Evolutionary conservation across 2,113 vertebrate species (phyloP).

Genomic region (Esox niger): DNA sequence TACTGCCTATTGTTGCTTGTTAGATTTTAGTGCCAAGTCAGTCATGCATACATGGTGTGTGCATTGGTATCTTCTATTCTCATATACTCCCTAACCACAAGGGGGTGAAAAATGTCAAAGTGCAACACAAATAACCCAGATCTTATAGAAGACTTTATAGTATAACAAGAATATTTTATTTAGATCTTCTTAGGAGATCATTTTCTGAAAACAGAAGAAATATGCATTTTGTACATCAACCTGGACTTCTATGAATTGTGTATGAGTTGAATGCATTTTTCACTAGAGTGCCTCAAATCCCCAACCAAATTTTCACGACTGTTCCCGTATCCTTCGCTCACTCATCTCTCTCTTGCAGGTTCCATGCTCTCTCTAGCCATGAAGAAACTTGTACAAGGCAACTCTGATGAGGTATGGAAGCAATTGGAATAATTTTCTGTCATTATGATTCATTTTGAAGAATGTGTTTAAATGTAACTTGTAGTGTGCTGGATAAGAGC

Average conservation of each 20-base stretch:
- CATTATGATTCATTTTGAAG: background rate
- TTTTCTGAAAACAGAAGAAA: background rate
- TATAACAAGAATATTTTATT: constrained; percentile 9
- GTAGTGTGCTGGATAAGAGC: too few relatives aligned
- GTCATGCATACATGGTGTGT: constrained; percentile 23
- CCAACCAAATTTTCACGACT: background rate
- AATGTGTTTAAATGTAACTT: background rate
- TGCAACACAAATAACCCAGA: constrained; percentile 7
- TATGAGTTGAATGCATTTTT: too few relatives aligned
- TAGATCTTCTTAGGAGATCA: background rate
- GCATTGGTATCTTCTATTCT: constrained; percentile 24
- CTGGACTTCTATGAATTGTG: background rate
- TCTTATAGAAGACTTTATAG: background rate
- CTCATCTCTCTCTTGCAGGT: constrained; percentile 59
- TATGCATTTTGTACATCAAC: background rate
- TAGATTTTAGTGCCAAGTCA: background rate
- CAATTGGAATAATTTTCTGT: background rate
- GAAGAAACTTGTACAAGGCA: constrained; percentile 93
- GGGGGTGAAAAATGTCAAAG: constrained; percentile 37
- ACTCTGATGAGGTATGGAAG: constrained; percentile 80
- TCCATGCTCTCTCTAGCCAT: constrained; percentile 92
- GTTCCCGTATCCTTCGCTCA: background rate
- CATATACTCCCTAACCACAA: constrained; percentile 1
- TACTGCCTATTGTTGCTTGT: background rate
- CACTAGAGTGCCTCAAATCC: background rate